Evolutionary conservation across 2,113 vertebrate species (phyloP).

Genomic region (Xiphias gladius): DNA sequence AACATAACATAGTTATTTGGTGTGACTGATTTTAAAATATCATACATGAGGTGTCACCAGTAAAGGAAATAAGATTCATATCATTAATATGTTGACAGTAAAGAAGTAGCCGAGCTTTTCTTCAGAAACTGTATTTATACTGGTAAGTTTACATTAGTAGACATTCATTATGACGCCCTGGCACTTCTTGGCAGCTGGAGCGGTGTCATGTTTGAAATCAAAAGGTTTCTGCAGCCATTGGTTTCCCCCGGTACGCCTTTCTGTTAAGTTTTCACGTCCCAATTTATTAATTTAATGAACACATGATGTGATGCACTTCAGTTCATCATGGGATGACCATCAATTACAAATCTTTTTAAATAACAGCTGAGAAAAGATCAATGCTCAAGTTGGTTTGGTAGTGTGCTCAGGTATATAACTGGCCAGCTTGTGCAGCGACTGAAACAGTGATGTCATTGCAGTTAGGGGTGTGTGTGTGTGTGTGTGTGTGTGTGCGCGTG

Average conservation of each 20-base stretch:
- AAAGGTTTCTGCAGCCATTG: not conserved
- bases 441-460: slow-evolving; percentile 46
- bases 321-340: not conserved
- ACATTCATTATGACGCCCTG: not conserved
- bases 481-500: slow-evolving; percentile 2
- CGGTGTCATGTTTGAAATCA: not conserved
- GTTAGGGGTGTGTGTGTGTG: not conserved
- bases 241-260: not conserved
- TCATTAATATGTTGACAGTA: not conserved
- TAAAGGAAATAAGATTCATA: not conserved
- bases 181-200: not conserved
- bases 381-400: not conserved
- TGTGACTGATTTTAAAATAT: not conserved
- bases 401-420: slow-evolving; percentile 28
- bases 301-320: not conserved
- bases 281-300: not conserved
- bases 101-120: not conserved
- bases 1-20: not conserved
- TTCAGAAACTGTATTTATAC: not conserved
- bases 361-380: slow-evolving; percentile 13
- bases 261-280: slow-evolving; percentile 1
- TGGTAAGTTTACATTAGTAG: not conserved
- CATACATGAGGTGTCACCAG: not conserved
- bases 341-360: not conserved
- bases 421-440: not conserved